Percentiles rank a stretch among this genome's conserved stretches.
These are phyloP conservation scores for Geotrupes spiniger DNA, from an alignment of 2,888 invertebrate genomes.

Conservation along the genomic window DNA sequence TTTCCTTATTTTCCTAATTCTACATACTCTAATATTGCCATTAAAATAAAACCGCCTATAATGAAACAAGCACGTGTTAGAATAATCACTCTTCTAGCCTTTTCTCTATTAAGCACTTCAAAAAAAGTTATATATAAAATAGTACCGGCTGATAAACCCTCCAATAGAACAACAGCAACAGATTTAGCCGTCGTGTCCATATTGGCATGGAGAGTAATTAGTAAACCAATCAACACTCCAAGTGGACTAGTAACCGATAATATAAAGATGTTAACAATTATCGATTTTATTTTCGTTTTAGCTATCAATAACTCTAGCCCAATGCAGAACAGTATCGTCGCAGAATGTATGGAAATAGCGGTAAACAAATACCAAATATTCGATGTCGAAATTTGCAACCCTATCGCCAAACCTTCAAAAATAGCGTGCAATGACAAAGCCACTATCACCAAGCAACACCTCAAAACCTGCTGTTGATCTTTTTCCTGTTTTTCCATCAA, in stretches of 20 bases:
- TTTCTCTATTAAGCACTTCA: constrained; percentile 52
- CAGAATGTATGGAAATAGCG: constrained; percentile 55
- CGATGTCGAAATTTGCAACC: constrained; percentile 49
- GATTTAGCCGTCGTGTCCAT: constrained; percentile 45
- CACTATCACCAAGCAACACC: constrained; percentile 49
- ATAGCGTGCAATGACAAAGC: constrained; percentile 56
- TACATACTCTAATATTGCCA: constrained; percentile 40
- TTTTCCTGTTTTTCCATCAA: constrained; percentile 33
- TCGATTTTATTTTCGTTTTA: constrained; percentile 44
- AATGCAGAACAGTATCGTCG: constrained; percentile 55
- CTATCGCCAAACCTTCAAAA: constrained; percentile 57
- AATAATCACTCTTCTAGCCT: constrained; percentile 44
- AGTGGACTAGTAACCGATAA: constrained; percentile 53
- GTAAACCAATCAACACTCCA: constrained; percentile 51
- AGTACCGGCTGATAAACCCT: constrained; percentile 54
- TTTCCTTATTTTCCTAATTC: constrained; percentile 17
- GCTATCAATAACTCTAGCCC: constrained; percentile 54
- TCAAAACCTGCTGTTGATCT: constrained; percentile 43
- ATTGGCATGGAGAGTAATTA: constrained; percentile 47
- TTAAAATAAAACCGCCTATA: constrained; percentile 45
- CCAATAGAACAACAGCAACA: constrained; percentile 46
- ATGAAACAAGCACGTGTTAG: constrained; percentile 45
- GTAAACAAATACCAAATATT: constrained; percentile 55
- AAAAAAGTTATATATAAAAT: constrained; percentile 56
- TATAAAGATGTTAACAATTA: constrained; percentile 49